Evolutionary conservation across 2,113 vertebrate genomes (phyloP).

Genomic region (Athene noctua): DNA sequence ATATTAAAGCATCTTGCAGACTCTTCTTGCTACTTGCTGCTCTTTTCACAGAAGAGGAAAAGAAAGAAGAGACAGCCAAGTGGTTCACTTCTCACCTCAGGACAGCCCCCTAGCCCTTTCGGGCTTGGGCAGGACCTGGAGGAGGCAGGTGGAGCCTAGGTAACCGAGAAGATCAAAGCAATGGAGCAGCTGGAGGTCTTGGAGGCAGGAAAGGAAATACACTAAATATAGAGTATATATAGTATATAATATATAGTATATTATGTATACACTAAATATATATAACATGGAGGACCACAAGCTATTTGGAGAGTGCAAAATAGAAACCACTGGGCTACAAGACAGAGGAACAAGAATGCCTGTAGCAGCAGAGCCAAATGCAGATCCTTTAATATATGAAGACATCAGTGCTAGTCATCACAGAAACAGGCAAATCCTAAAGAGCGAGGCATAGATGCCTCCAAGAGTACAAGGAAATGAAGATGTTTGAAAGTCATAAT

Average conservation of each 20-base stretch:
- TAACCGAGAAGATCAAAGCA: not conserved
- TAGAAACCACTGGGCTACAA: not conserved
- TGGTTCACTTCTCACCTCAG: not conserved
- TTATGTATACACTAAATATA: no score
- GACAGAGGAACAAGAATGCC: not conserved
- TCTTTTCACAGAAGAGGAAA: not conserved
- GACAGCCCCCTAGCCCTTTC: not conserved
- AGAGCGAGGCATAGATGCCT: not conserved
- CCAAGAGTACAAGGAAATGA: not conserved
- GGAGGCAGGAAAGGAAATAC: not conserved
- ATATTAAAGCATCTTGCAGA: not conserved
- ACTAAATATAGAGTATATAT: no score
- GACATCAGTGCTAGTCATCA: not conserved
- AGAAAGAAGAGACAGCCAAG: not conserved
- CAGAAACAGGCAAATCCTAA: not conserved
- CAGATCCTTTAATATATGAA: not conserved
- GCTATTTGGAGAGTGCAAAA: not conserved
- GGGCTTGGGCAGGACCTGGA: not conserved
- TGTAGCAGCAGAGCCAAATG: not conserved
- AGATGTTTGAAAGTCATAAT: not conserved
- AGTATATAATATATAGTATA: no score
- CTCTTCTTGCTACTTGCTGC: not conserved
- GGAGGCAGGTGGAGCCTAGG: accelerated
- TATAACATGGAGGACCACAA: not conserved
- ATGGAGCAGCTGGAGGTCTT: not conserved